Evolutionary conservation across 1,140 invertebrate species (phyloP), one percentile per base, ranked within the genome.

Genomic region (Sycophaga agraensis): DNA sequence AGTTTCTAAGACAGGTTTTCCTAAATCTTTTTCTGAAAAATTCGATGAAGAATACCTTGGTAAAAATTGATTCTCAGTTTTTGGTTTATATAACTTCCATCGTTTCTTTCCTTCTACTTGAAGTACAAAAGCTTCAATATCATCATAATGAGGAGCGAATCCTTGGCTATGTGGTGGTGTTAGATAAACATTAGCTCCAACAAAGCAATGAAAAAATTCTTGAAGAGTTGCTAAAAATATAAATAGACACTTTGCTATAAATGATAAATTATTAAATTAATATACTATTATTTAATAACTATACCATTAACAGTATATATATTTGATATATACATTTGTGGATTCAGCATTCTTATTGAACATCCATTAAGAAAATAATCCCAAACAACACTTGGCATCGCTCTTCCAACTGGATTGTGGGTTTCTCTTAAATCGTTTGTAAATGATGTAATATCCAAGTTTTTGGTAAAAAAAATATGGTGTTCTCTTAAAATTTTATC

Each of bases 141-240:
- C 97, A 83, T 99, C 97, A 80, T 91, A 99, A 82, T 99, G 96
- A 0, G 97, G 96, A 2, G 97, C 96, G 85, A 99, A 99, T 0
- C 97, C 96, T 84, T 98, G 96, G 69, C 91, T 91, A 57, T 91
- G 89, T 8, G 95, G 89, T 14, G 97, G 97, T n/a, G 97, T 98
- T 45, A 99, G 76, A 74, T 98, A 99, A 12, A 90, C 85, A 87
- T 99, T 99, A 2, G 93, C 91, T 9, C 96, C 96, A 43, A 96
- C 93, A 81, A 95, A 91, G 59, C 91, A 95, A 46, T 90, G 89
- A 74, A 99, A 98, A 73, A 87, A 91, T 79, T 99, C 97, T 81
- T 99, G 97, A 48, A 99, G 77, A 9, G 86, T 86, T n/a, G 91
- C 84, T 80, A 48, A 67, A 63, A 46, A 19, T 12, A 34, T 0